Percentiles rank a stretch among this genome's conserved stretches.
phyloP scores from a whole-genome alignment of 2,797 vertebrate species.

The Atherinosoma microstoma region DNA sequence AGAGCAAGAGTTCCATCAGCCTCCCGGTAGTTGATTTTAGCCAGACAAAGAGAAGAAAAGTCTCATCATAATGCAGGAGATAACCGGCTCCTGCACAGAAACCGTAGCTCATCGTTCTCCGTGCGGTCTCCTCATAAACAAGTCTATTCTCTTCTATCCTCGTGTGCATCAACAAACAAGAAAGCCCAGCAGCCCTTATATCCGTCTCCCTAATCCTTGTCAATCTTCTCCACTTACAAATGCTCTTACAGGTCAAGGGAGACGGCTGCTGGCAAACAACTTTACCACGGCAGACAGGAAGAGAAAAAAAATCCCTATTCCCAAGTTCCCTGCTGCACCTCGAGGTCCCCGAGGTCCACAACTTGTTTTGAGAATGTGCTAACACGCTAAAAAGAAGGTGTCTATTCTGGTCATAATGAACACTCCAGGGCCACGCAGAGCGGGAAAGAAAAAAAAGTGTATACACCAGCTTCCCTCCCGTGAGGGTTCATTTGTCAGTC shows the following conservation, averaged over 20 bases:
- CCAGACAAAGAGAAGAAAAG: not conserved
- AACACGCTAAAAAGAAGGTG: slow-evolving; percentile 79
- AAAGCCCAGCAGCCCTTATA: slow-evolving; percentile 44
- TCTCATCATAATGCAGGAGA: not conserved
- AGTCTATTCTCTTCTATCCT: slow-evolving; percentile 14
- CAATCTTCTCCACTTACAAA: slow-evolving; percentile 71
- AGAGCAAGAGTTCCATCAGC: slow-evolving; percentile 55
- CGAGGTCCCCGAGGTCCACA: slow-evolving; percentile 66
- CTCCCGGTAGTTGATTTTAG: slow-evolving; percentile 11
- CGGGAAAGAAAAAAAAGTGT: slow-evolving; percentile 60
- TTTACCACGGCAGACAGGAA: slow-evolving; percentile 45
- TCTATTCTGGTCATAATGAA: slow-evolving; percentile 85
- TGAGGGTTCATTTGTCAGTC: slow-evolving; percentile 82
- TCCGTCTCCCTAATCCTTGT: slow-evolving; percentile 53
- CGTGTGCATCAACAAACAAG: slow-evolving; percentile 35
- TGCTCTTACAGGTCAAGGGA: slow-evolving; percentile 69
- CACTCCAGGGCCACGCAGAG: slow-evolving; percentile 76
- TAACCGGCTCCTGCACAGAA: slow-evolving; percentile 17
- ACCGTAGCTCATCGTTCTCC: slow-evolving; percentile 13
- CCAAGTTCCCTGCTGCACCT: slow-evolving; percentile 63
- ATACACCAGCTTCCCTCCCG: slow-evolving; percentile 66
- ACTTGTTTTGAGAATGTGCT: slow-evolving; percentile 82
- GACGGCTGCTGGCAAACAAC: slow-evolving; percentile 71
- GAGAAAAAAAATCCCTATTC: slow-evolving; percentile 63
- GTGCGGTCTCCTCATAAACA: slow-evolving; percentile 17